Evolutionary conservation across 30 jellyfish, hydroid and myxozoan species (phyloP), one percentile per base, ranked within the genome.

Genomic region (Aurelia aurita): DNA sequence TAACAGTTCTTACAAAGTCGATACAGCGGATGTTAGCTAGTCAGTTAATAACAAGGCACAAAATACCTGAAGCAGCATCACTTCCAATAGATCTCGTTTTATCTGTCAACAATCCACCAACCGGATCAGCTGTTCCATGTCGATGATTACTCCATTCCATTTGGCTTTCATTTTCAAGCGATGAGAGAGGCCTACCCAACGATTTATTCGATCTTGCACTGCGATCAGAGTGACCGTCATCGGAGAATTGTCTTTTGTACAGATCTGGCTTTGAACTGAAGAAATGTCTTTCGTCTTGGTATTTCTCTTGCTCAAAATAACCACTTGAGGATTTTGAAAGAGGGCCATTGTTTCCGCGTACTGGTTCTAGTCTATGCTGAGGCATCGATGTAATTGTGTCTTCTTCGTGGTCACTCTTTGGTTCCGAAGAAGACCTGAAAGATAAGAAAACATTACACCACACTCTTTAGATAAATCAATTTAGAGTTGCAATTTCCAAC

Each of bases 361-460:
- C 69, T 18, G 82, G 83, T 15, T 57, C 79, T 3, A 71, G 60
- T 20, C 81, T 64, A 53, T 53, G 58, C 14, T 54, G 55, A 20
- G 25, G 68, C 53, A 43, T 34, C 1, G 68, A 47, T 21, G 79
- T 32, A n/a, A 76, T 20, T 19, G 39, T 59, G 58, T 94, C 99
- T 6, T 94, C 99, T 64, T 94, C 99, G n/a, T 72, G 80, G 81
- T 94, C 99, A 47, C 99, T 94, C 43, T 91, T 78, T 26, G 92
- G 93, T 29, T 94, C 99, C 13, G 99, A 87, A 3, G 96, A 83
- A 3, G 99, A 94, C 18, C 85, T 73, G 54, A 28, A 5, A 15
- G 16, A 0, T 6, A 8, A 39, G 51, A 39, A 0, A 39, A 39
- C 9, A 39, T 3, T 3, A 6, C 51, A 39, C 9, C 7, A 9